Evolutionary conservation across 64 coral and sea anemone species (phyloP).

Genomic region (Pachyseris speciosa): DNA sequence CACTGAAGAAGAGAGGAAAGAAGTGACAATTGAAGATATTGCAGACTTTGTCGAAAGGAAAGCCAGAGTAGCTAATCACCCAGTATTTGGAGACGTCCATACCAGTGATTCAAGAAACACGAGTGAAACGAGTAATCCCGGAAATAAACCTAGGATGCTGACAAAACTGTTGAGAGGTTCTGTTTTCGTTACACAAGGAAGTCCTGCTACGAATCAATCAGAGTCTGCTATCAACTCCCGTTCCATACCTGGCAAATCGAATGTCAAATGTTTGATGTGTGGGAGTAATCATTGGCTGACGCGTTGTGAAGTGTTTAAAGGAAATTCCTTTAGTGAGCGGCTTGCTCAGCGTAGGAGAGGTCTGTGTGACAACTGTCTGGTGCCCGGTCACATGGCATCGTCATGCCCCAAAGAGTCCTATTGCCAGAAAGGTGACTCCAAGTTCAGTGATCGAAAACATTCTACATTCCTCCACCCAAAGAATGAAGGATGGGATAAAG

Average conservation of each 20-base stretch:
- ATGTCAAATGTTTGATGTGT: constrained; percentile 17
- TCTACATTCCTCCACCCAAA: constrained; percentile 68
- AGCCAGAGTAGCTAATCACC: not conserved
- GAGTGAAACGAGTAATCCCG: not conserved
- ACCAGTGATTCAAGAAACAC: not conserved
- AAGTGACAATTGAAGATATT: not conserved
- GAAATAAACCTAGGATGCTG: not conserved
- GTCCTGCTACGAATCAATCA: too few relatives aligned
- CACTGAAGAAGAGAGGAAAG: too few relatives aligned
- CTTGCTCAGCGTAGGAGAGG: constrained; percentile 18
- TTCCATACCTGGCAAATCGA: not conserved
- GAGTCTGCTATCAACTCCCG: too few relatives aligned
- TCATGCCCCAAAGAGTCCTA: constrained; percentile 16
- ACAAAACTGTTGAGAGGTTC: not conserved
- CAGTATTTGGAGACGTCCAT: not conserved
- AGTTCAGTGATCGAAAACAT: constrained; percentile 17
- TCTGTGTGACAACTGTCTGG: constrained; percentile 54
- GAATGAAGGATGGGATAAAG: not conserved
- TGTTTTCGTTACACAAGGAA: too few relatives aligned
- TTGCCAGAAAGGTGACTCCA: not conserved
- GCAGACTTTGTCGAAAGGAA: not conserved
- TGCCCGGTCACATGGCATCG: constrained; percentile 23
- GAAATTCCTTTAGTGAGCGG: constrained; percentile 13
- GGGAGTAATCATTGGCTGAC: constrained; percentile 46
- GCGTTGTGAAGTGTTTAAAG: constrained; percentile 28